Conservation (phyloP, 2,797 vertebrate species). For the Aselliscus stoliczkanus region DNA sequence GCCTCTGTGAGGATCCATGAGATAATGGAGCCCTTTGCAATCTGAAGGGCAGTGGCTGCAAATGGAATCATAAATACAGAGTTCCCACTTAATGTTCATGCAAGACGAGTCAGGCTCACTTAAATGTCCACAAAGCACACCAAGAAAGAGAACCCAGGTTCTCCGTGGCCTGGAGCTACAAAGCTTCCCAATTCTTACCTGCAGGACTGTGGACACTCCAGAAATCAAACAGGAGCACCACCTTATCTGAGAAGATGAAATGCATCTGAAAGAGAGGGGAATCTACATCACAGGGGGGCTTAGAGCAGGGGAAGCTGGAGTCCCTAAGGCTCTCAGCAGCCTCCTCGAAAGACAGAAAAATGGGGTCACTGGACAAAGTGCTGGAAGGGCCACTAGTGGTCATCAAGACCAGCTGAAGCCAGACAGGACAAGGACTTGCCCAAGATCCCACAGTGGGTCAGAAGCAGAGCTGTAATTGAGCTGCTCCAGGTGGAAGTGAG, state of each 20-base stretch:
- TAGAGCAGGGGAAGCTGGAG: not conserved
- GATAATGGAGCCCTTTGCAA: not conserved
- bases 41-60: not conserved
- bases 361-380: not conserved
- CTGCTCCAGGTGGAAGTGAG: not conserved
- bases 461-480: not conserved
- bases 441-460: not conserved
- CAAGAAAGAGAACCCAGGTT: not conserved
- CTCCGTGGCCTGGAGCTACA: not conserved
- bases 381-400: not conserved
- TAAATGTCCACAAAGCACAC: not conserved
- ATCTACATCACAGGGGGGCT: not conserved
- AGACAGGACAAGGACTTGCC: not conserved
- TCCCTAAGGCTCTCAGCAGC: not conserved
- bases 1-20: not conserved
- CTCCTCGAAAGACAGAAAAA: not conserved
- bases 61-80: not conserved
- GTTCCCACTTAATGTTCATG: not conserved
- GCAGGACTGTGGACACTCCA: constrained; percentile 89
- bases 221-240: constrained; percentile 93
- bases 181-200: constrained; percentile 81
- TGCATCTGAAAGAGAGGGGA: constrained; percentile 88
- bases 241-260: constrained; percentile 87
- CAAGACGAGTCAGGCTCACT: not conserved
- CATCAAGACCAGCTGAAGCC: not conserved